Evolutionary conservation across 2,888 invertebrate species (phyloP).

Genomic region (Morpho deidamia): DNA sequence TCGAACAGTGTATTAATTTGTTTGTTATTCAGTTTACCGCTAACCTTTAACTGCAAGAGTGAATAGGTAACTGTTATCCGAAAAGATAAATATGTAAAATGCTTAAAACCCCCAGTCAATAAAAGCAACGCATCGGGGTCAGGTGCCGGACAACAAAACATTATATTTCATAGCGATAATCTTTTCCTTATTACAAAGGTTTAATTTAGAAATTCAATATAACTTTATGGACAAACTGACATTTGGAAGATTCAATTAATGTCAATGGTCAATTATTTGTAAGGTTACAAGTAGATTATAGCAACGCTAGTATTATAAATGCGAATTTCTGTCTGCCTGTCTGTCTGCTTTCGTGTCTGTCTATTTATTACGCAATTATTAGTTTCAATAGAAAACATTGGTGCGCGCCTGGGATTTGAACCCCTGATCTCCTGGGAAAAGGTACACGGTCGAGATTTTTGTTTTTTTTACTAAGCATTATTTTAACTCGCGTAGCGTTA

Average conservation of each 20-base stretch:
- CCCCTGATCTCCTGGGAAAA: too few species aligned
- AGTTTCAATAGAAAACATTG: too few species aligned
- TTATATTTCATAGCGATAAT: not conserved
- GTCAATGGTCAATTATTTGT: constrained; percentile 27
- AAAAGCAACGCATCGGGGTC: not conserved
- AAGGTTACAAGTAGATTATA: constrained; percentile 27
- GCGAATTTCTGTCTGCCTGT: too few species aligned
- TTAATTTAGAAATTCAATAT: constrained; percentile 11
- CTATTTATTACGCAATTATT: too few species aligned
- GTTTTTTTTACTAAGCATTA: too few species aligned
- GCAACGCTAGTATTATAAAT: constrained; percentile 10
- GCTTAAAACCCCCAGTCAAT: not conserved
- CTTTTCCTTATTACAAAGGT: not conserved
- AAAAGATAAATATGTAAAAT: not conserved
- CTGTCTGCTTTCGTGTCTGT: too few species aligned
- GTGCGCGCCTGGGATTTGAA: too few species aligned
- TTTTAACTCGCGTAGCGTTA: too few species aligned
- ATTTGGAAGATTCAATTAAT: constrained; percentile 20
- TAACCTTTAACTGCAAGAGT: too few species aligned
- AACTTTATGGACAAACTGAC: constrained; percentile 17
- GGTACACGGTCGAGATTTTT: too few species aligned
- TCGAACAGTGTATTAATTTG: too few species aligned
- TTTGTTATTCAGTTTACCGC: too few species aligned
- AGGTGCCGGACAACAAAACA: not conserved
- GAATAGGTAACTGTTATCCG: not conserved